These are phyloP conservation scores for Melolontha melolontha DNA, from an alignment of 2,888 invertebrate species.

Conservation along the genomic window DNA sequence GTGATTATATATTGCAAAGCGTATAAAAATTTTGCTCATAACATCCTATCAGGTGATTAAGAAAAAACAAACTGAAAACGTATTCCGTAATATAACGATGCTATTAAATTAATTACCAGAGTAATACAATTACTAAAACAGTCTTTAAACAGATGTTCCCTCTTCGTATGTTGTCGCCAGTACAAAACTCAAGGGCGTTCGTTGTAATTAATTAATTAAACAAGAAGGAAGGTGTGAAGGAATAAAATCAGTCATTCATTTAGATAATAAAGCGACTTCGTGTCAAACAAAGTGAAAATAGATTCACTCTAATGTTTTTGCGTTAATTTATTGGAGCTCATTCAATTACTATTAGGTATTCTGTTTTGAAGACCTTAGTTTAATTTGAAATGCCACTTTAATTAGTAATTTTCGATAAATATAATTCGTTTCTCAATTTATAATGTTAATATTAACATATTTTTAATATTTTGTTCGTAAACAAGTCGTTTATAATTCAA, in stretches of 20 bases:
- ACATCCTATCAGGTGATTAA: slow-evolving; percentile 10
- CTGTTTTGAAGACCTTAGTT: not conserved
- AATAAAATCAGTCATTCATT: slow-evolving; percentile 9
- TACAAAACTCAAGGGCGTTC: slow-evolving; percentile 14
- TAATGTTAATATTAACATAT: no score
- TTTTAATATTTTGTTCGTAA: no score
- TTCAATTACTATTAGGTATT: not conserved
- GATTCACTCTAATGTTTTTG: not conserved
- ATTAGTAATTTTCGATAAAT: no score
- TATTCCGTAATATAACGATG: slow-evolving; percentile 10
- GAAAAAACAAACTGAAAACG: slow-evolving; percentile 6
- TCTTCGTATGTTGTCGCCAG: not conserved
- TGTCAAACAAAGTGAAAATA: slow-evolving; percentile 6
- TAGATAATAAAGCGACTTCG: not conserved
- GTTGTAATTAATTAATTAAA: slow-evolving; percentile 24
- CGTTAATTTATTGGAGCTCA: not conserved
- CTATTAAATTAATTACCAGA: slow-evolving; percentile 25
- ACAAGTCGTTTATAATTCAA: no score
- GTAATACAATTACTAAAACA: slow-evolving; percentile 13
- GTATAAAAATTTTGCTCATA: not conserved
- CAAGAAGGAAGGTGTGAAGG: slow-evolving; percentile 17
- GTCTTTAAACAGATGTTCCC: slow-evolving; percentile 11
- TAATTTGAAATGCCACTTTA: not conserved
- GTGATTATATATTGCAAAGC: no score
- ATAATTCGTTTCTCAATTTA: no score